These are phyloP conservation scores for Maccullochella peelii DNA, from an alignment of 2,113 vertebrate species.

Conservation along the genomic window DNA sequence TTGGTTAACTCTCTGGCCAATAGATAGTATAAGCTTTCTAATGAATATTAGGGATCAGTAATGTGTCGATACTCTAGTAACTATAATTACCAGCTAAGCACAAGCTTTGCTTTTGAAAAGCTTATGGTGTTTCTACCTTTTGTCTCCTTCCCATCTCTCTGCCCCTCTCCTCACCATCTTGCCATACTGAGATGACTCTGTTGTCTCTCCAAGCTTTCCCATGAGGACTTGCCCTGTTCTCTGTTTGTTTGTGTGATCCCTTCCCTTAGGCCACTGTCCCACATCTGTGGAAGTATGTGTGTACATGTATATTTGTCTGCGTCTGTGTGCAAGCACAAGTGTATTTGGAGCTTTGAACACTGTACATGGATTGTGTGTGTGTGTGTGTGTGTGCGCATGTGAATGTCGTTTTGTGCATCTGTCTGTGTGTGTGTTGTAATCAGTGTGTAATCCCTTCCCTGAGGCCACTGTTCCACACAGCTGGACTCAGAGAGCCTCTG, in stretches of 20 bases:
- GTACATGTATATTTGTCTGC: slow-evolving; percentile 43
- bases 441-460: slow-evolving; percentile 81
- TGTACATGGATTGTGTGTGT: slow-evolving; percentile 34
- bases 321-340: slow-evolving; percentile 37
- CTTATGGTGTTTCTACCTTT: slow-evolving; percentile 35
- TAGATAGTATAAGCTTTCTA: not conserved
- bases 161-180: slow-evolving; percentile 53
- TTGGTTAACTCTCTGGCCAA: not conserved
- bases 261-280: slow-evolving; percentile 77
- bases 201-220: slow-evolving; percentile 79
- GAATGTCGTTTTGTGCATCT: slow-evolving; percentile 22
- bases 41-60: not conserved
- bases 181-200: slow-evolving; percentile 71
- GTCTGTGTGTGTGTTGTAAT: slow-evolving; percentile 70
- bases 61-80: not conserved
- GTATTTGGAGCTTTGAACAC: slow-evolving; percentile 60
- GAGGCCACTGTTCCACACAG: slow-evolving; percentile 77
- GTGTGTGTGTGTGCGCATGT: slow-evolving; percentile 22
- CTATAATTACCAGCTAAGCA: not conserved
- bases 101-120: slow-evolving; percentile 26
- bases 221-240: slow-evolving; percentile 76
- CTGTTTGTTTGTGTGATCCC: slow-evolving; percentile 82
- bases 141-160: slow-evolving; percentile 47
- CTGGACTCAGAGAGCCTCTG: slow-evolving; percentile 68
- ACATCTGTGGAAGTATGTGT: slow-evolving; percentile 74